A percentile compares a stretch with the other conserved stretches of the same genome.
These are phyloP conservation scores for Diachasmimorpha longicaudata DNA, from an alignment of 1,140 invertebrate species.

Conservation along the genomic window DNA sequence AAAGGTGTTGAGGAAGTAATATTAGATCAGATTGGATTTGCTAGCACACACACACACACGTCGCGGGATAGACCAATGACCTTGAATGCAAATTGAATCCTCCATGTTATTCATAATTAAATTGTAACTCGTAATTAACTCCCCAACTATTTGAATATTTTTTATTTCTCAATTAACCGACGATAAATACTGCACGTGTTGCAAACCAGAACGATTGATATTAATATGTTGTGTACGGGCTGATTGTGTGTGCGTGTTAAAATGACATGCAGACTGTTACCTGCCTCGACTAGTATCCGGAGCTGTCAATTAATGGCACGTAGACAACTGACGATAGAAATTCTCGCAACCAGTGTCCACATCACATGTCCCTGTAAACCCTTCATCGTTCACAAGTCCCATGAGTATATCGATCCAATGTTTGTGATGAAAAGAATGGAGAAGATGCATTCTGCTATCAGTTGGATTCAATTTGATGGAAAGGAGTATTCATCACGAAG, in stretches of 20 bases:
- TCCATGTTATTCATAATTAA: background rate
- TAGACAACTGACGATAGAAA: background rate
- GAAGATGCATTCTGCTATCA: background rate
- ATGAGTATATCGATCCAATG: background rate
- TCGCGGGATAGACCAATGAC: background rate
- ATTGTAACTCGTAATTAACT: background rate
- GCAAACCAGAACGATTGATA: background rate
- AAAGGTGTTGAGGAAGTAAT: slow-evolving; percentile 8
- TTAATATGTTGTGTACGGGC: background rate
- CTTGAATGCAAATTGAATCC: background rate
- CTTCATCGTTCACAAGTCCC: background rate
- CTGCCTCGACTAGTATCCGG: background rate
- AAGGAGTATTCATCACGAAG: background rate
- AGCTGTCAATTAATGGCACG: background rate
- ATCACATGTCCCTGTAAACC: background rate
- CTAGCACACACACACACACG: background rate
- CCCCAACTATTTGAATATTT: background rate
- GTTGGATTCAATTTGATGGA: background rate
- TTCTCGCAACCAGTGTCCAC: background rate
- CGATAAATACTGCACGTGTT: background rate
- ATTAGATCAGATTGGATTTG: slow-evolving; percentile 8
- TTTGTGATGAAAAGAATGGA: background rate
- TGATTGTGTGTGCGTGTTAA: background rate
- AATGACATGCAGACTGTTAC: slow-evolving; percentile 4
- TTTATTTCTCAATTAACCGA: background rate